These are phyloP conservation scores for Anarrhichthys ocellatus DNA, from an alignment of 2,113 vertebrate species.

Conservation along the genomic window DNA sequence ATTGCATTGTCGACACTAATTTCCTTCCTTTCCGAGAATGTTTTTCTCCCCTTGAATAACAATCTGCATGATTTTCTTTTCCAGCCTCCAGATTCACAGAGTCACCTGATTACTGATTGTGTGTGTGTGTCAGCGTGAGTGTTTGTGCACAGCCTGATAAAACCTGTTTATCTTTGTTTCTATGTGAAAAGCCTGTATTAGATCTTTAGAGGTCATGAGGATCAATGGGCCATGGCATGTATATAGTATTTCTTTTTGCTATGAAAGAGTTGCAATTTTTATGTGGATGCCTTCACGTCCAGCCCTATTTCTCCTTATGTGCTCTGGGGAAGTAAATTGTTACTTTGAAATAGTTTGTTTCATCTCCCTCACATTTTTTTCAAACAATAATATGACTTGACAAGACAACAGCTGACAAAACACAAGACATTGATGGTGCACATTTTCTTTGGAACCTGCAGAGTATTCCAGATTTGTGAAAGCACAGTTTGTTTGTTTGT, in stretches of 20 bases:
- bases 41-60: constrained; percentile 60
- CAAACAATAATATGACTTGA: constrained; percentile 25
- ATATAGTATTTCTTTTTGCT: background rate
- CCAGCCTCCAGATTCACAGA: constrained; percentile 18
- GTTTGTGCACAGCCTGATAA: constrained; percentile 32
- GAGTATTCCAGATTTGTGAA: constrained; percentile 26
- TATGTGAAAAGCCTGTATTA: background rate
- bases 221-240: background rate
- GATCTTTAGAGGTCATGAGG: constrained; percentile 12
- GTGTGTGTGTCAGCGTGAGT: constrained; percentile 3
- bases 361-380: constrained; percentile 12
- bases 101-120: constrained; percentile 38
- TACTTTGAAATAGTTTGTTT: constrained; percentile 15
- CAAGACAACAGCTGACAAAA: constrained; percentile 21
- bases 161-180: constrained; percentile 17
- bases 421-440: background rate
- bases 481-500: background rate
- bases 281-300: background rate
- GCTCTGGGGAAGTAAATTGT: constrained; percentile 26
- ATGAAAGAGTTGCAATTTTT: constrained; percentile 13
- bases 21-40: constrained; percentile 43
- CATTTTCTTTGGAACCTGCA: constrained; percentile 6
- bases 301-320: background rate
- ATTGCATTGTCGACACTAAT: constrained; percentile 50
- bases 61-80: constrained; percentile 32